Base-by-base conservation (phyloP, 2,797 vertebrate species). In the Lateolabrax maculatus region DNA sequence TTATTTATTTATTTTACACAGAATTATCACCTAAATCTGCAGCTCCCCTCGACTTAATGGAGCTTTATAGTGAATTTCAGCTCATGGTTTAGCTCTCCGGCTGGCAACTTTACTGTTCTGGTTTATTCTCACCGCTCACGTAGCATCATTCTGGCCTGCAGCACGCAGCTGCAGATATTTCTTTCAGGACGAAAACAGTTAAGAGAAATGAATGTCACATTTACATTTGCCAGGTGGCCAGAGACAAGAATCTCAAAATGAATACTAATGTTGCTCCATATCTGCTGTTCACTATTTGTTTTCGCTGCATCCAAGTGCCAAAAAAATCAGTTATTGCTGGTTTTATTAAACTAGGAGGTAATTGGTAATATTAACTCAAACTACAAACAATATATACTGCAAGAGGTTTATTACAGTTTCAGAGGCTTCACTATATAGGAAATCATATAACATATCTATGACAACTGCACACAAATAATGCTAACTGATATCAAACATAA, bases 371-470 rank as follows among this genome's bases (percentile, higher is more conserved):
- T 62, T 25, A 27, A 25, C 9, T 73, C 9, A 25, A 6, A 44
- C 13, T 36, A 11, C n/a, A 27, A 36, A 19, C 19, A 23, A 46
- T 9, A 10, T 10, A 6, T 11, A 51, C 5, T n/a, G 5, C 53
- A 37, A 49, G 12, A 29, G 0, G 0, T n/a, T 73, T 0, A 44
- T 49, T 31, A 6, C 16, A 2, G 11, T 53, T 6, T 2, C 0
- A 46, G 53, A 41, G 19, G 51, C n/a, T n/a, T 53, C 10, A 48
- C 7, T 23, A 3, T 16, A 46, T 2, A n/a, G 39, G 15, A 48
- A n/a, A 36, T 62, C n/a, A 48, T 48, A 18, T 49, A 16, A 27
- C 46, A 10, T 25, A 34, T 62, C 8, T 41, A 9, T 1, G 1
- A 4, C 29, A 34, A 13, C 16, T 75, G 5, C 9, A 67, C 39